These are phyloP conservation scores for Adrianichthys oophorus DNA, from an alignment of 2,797 vertebrate species.

Conservation along the genomic window DNA sequence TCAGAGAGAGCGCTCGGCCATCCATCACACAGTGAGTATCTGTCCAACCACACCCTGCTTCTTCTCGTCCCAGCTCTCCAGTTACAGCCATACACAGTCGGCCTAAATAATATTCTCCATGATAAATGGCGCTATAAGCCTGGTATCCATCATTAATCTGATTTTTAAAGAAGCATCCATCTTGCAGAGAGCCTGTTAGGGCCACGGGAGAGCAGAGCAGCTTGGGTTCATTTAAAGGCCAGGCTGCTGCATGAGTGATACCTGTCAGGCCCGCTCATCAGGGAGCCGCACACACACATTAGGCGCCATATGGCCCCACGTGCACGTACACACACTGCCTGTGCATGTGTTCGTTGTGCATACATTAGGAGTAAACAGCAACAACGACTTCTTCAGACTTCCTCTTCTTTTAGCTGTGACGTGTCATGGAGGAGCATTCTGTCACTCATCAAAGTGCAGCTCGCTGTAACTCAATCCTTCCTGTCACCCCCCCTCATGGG, in stretches of 20 bases:
- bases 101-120: slow-evolving; percentile 99
- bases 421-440: slow-evolving; percentile 65
- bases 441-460: slow-evolving; percentile 72
- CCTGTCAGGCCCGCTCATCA: slow-evolving; percentile 84
- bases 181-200: slow-evolving; percentile 91
- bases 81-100: slow-evolving; percentile 97
- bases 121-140: slow-evolving; percentile 97
- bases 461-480: slow-evolving; percentile 72
- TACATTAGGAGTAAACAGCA: slow-evolving; percentile 46
- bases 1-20: slow-evolving; percentile 88
- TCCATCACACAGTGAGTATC: slow-evolving; percentile 88
- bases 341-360: slow-evolving; percentile 11
- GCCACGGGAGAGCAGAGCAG: slow-evolving; percentile 89
- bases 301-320: slow-evolving; percentile 61
- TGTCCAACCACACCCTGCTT: slow-evolving; percentile 86
- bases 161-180: slow-evolving; percentile 98
- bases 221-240: slow-evolving; percentile 91
- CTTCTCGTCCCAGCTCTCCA: slow-evolving; percentile 91
- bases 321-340: background rate
- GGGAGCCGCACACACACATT: slow-evolving; percentile 67
- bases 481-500: slow-evolving; percentile 71
- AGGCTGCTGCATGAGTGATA: slow-evolving; percentile 88
- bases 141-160: slow-evolving; percentile 99
- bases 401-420: slow-evolving; percentile 44
- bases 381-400: slow-evolving; percentile 49